These are phyloP conservation scores for Camponotus pennsylvanicus DNA, from an alignment of 1,140 invertebrate genomes.

Conservation along the genomic window DNA sequence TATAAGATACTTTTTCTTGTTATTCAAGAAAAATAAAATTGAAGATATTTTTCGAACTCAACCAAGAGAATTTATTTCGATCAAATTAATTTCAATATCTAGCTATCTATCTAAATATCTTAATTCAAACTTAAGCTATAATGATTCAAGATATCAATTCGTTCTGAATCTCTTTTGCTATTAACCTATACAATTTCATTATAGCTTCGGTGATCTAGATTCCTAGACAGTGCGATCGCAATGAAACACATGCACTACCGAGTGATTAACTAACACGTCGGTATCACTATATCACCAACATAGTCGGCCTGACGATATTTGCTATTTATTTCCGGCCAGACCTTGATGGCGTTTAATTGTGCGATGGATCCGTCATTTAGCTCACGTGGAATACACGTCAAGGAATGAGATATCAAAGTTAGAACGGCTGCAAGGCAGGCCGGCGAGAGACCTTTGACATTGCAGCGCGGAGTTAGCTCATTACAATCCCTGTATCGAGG, in stretches of 20 bases:
- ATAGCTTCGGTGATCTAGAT: slow-evolving; percentile 34
- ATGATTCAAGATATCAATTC: slow-evolving; percentile 8
- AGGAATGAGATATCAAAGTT: slow-evolving; percentile 57
- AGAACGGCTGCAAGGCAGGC: slow-evolving; percentile 15
- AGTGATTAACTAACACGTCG: slow-evolving; percentile 46
- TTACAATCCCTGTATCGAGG: slow-evolving; percentile 46
- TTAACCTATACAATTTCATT: slow-evolving; percentile 37
- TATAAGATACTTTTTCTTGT: neutral
- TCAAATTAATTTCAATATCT: neutral
- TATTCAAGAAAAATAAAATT: neutral
- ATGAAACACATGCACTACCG: slow-evolving; percentile 36
- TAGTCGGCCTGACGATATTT: slow-evolving; percentile 40
- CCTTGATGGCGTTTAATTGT: slow-evolving; percentile 35
- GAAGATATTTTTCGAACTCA: neutral
- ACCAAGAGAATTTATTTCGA: neutral
- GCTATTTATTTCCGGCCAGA: slow-evolving; percentile 52
- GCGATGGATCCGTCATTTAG: neutral
- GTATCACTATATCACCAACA: slow-evolving; percentile 1
- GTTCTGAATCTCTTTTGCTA: slow-evolving; percentile 55
- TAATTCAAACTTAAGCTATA: slow-evolving; percentile 29
- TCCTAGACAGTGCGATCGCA: slow-evolving; percentile 44
- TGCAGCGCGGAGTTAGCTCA: slow-evolving; percentile 32
- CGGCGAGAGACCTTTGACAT: slow-evolving; percentile 46
- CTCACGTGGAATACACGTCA: slow-evolving; percentile 23
- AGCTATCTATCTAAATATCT: neutral